Evolutionary conservation across 2,113 vertebrate species (phyloP), one percentile per base, ranked within the genome.

Genomic region (Phocoena phocoena): DNA sequence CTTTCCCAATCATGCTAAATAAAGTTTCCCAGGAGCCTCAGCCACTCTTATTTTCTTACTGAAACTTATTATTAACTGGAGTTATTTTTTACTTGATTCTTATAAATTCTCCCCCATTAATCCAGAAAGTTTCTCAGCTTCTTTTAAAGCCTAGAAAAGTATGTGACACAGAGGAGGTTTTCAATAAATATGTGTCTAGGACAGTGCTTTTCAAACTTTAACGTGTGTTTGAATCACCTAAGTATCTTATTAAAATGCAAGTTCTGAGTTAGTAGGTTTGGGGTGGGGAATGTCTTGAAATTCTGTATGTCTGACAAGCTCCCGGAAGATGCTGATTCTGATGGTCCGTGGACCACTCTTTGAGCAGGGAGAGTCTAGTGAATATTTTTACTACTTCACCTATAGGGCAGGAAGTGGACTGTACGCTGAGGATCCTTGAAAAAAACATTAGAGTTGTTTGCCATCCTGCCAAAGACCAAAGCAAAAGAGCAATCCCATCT

Each of bases 391-490:
- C 25, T 77, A 9, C 18, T 36, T 88, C 26, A 44, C 6, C 62
- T 80, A 25, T 41, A 65, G 73, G 14, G 38, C 55, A 92, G 50
- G 38, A 92, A 97, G 17, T 60, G 1, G 5, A 31, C 12, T 62
- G 1, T 36, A 79, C 15, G 10, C 33, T 87, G 76, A 96, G 38
- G n/a, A 67, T 36, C 71, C 41, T 95, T 92, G 50, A 67, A 70
- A 96, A 80, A 80, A 23, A 33, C 36, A 65, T 23, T 17, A 85
- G 82, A 97, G 95, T 68, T 28, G 28, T 41, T 91, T 84, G 83
- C 80, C 23, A 58, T 38, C 41, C 96, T 53, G 79, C 36, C 63
- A 71, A 73, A 93, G 71, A 94, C 96, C 84, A 97, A 96, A 98
- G 82, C 14, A 41, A 63, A 96, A 91, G 25, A 92, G 88, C 62